A percentile compares a stretch with the other conserved stretches of the same genome.
Conservation (phyloP, 2,888 invertebrate species). For the Mesodorylaimus sp. region DNA sequence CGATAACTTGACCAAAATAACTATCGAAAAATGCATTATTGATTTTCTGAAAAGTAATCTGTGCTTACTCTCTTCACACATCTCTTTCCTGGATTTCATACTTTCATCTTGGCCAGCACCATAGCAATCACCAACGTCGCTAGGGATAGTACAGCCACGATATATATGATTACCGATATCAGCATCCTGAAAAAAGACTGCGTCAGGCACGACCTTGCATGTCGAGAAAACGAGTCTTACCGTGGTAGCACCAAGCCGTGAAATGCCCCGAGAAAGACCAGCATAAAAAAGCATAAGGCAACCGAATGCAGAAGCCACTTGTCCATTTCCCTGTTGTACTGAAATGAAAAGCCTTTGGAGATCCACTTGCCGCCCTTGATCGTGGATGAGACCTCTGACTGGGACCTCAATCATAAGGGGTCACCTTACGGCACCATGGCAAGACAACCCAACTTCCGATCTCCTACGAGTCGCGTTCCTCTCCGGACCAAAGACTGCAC, state of each 20-base stretch:
- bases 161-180: not conserved
- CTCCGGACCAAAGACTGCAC: no score
- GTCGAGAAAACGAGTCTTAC: conserved; percentile 14
- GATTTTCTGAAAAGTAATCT: not conserved
- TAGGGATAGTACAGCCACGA: not conserved
- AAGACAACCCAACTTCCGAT: no score
- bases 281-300: conserved; percentile 53
- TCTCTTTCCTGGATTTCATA: no score
- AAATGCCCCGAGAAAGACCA: conserved; percentile 55
- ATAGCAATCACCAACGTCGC: not conserved
- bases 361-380: no score
- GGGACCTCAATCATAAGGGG: no score
- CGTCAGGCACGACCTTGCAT: not conserved
- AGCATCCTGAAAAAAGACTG: conserved; percentile 3
- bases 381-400: no score
- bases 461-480: no score
- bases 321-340: conserved; percentile 70
- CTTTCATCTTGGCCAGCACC: not conserved
- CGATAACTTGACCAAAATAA: conserved; percentile 6
- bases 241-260: conserved; percentile 62
- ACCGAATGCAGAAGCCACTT: conserved; percentile 56
- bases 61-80: no score
- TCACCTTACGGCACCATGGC: no score
- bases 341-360: conserved; percentile 23
- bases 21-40: not conserved